A percentile compares a stretch with the other conserved stretches of the same genome.
Conservation (phyloP, 2,113 vertebrate genomes). For the human region DNA sequence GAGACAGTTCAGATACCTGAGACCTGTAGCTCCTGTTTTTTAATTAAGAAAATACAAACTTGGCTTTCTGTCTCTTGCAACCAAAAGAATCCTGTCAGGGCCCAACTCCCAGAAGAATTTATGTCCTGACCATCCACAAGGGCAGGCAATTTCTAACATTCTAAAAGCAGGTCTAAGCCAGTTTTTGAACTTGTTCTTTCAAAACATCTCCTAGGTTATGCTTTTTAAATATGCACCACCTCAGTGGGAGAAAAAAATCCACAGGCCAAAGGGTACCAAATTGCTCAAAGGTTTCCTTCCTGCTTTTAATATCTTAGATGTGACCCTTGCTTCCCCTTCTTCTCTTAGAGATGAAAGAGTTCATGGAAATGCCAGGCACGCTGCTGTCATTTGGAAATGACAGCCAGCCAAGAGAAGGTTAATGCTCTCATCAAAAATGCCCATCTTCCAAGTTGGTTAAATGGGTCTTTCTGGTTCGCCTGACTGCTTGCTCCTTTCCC, state of each 20-base stretch:
- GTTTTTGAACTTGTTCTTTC: constrained; percentile 7
- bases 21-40: not conserved
- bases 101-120: not conserved
- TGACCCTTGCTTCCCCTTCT: constrained; percentile 40
- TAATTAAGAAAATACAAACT: not conserved
- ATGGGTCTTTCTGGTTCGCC: constrained; percentile 21
- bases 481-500: not conserved
- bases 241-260: not conserved
- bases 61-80: constrained; percentile 32
- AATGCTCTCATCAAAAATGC: constrained; percentile 59
- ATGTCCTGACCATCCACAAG: not conserved
- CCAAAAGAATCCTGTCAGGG: not conserved
- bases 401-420: constrained; percentile 48
- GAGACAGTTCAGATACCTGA: not conserved
- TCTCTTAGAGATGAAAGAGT: constrained; percentile 56
- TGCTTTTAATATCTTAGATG: constrained; percentile 55
- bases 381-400: constrained; percentile 60
- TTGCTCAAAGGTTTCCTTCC: constrained; percentile 64
- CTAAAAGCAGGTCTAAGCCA: not conserved
- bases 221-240: constrained; percentile 29
- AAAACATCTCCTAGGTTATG: constrained; percentile 25
- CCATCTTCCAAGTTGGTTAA: constrained; percentile 38
- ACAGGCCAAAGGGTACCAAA: constrained; percentile 50
- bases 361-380: constrained; percentile 44
- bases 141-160: not conserved